Conservation (phyloP, 1,140 invertebrate genomes). For the Tetragnatha versicolor region DNA sequence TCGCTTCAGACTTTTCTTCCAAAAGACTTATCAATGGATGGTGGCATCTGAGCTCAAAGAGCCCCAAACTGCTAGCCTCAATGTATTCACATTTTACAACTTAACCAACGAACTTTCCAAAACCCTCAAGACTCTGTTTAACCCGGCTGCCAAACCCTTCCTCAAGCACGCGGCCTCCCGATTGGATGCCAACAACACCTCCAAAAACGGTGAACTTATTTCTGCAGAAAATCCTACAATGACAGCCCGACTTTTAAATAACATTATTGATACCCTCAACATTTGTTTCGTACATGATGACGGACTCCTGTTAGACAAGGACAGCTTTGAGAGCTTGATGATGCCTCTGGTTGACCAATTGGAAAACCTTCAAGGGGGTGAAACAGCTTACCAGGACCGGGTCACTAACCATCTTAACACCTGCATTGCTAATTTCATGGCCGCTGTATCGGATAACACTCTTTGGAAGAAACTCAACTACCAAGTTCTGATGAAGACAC, state of each 20-base stretch:
- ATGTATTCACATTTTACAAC: slow-evolving; percentile 81
- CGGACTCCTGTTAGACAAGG: slow-evolving; percentile 80
- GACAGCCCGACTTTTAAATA: slow-evolving; percentile 69
- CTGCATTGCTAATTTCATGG: slow-evolving; percentile 81
- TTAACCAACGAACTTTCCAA: slow-evolving; percentile 76
- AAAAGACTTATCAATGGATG: slow-evolving; percentile 66
- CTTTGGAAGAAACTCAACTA: slow-evolving; percentile 89
- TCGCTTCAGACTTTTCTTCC: slow-evolving; percentile 85
- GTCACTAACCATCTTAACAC: slow-evolving; percentile 74
- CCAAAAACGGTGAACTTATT: slow-evolving; percentile 43
- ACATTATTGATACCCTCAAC: slow-evolving; percentile 76
- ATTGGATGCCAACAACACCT: slow-evolving; percentile 66
- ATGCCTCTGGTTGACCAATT: slow-evolving; percentile 86
- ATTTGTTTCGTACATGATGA: slow-evolving; percentile 83
- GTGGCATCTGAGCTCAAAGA: slow-evolving; percentile 7
- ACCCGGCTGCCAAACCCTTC: slow-evolving; percentile 85
- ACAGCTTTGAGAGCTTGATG: slow-evolving; percentile 82
- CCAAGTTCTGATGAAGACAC: slow-evolving; percentile 86
- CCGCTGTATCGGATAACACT: slow-evolving; percentile 81
- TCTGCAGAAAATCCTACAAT: not conserved
- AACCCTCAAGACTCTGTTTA: slow-evolving; percentile 84
- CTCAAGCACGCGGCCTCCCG: slow-evolving; percentile 78
- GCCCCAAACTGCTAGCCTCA: slow-evolving; percentile 63
- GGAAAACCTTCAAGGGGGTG: slow-evolving; percentile 78
- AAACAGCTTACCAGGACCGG: slow-evolving; percentile 69